Conservation (phyloP, 2,888 invertebrate genomes). For the Drosophila gaucha region DNA sequence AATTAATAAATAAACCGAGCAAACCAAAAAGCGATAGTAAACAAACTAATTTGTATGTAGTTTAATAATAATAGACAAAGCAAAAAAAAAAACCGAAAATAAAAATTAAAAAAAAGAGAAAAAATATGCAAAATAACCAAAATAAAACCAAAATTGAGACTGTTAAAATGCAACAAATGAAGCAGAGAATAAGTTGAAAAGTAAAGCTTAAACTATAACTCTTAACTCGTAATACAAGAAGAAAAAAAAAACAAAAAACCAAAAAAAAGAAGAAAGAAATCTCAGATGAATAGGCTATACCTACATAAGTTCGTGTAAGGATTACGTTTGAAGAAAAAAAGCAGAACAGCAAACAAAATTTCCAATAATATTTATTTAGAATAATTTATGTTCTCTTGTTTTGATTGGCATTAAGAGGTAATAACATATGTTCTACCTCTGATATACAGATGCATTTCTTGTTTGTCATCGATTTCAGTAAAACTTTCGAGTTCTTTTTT, state of each 20-base stretch:
- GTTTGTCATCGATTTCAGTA: slow-evolving; percentile 11
- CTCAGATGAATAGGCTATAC: slow-evolving; percentile 72
- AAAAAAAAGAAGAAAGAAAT: slow-evolving; percentile 32
- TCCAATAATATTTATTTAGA: slow-evolving; percentile 3
- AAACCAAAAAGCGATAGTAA: slow-evolving; percentile 49
- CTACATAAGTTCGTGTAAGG: slow-evolving; percentile 73
- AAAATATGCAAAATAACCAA: slow-evolving; percentile 73
- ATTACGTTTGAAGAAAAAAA: slow-evolving; percentile 35
- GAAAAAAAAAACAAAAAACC: slow-evolving; percentile 13
- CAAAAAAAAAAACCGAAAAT: slow-evolving; percentile 40
- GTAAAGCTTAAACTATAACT: slow-evolving; percentile 54
- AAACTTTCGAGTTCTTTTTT: slow-evolving; percentile 23
- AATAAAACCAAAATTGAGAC: slow-evolving; percentile 73
- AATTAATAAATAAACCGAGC: slow-evolving; percentile 39
- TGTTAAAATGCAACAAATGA: slow-evolving; percentile 68
- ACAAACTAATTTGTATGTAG: slow-evolving; percentile 72
- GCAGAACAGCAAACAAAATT: slow-evolving; percentile 29
- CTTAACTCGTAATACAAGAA: slow-evolving; percentile 46
- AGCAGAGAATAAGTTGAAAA: slow-evolving; percentile 46
- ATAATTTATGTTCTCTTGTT: slow-evolving; percentile 7
- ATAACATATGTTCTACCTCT: neutral
- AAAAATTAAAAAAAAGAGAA: slow-evolving; percentile 60
- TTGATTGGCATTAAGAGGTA: neutral
- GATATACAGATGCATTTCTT: slow-evolving; percentile 16
- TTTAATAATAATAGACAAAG: slow-evolving; percentile 59